phyloP scores from a whole-genome alignment of 2,888 invertebrate species.

The Oxystoma pomonae region DNA sequence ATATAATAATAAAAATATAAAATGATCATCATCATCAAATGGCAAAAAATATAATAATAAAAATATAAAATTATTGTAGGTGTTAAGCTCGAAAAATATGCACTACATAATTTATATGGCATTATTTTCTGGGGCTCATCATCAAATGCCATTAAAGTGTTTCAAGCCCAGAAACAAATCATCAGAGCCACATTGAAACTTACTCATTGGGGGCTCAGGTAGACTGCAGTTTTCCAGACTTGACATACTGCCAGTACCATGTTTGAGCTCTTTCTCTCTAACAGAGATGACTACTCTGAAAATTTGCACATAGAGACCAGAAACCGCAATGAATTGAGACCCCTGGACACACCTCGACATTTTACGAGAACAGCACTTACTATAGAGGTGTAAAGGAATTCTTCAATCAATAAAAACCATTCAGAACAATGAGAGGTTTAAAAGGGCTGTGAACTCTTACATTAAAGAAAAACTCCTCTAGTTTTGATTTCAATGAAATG shows the following conservation, averaged over 20 bases:
- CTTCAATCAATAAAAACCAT: not conserved
- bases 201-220: not conserved
- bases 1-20: too few species aligned
- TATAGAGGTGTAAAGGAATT: not conserved
- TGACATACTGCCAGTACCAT: not conserved
- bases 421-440: not conserved
- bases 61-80: too few species aligned
- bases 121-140: not conserved
- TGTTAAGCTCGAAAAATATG: too few species aligned
- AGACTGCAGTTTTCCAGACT: not conserved
- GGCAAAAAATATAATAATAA: too few species aligned
- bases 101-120: too few species aligned
- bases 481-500: not conserved
- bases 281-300: not conserved
- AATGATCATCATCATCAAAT: too few species aligned
- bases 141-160: not conserved
- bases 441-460: not conserved
- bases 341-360: not conserved
- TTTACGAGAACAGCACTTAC: not conserved
- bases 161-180: not conserved
- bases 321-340: not conserved
- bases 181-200: not conserved
- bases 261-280: not conserved
- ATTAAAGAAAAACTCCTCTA: not conserved
- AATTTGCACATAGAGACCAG: not conserved